Base-by-base conservation (phyloP, 1,140 invertebrate species). In the Metopolophium dirhodum region DNA sequence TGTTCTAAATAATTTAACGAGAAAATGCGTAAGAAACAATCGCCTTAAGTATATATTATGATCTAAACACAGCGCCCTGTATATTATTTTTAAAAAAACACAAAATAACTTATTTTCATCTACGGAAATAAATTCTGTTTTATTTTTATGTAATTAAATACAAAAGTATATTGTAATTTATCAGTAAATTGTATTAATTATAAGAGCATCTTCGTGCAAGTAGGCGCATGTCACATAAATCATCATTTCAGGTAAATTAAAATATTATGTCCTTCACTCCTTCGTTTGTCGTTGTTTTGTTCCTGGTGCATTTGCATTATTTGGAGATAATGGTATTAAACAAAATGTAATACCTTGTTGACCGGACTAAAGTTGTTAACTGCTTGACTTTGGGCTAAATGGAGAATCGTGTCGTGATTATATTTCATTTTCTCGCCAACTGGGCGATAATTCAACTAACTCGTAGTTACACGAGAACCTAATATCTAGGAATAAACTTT, bases 341-440 rank as follows among this genome's bases (percentile, higher is more conserved):
- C 45, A 87, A 47, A 87, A 47, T n/a, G 30, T 26, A 87, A 47
- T 49, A 87, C 45, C 45, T n/a, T 47, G 85, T 87, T 87, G 45
- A n/a, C 45, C 61, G 30, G 61, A 87, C 26, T 47, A 87, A 87
- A 87, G 85, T 87, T 87, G 85, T 87, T 47, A 30, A 87, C 45
- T 87, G 30, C 41, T 87, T 23, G 85, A 87, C 85, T 37, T 87
- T n/a, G 45, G 85, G 45, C 35, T 87, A 87, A 87, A 87, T 30
- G 85, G 85, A 87, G 45, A 87, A 49, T 87, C 85, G 85, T 87
- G 85, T 87, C 30, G 85, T 47, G 85, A 87, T 87, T 87, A 47
- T 87, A 45, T 87, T 87, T 87, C 85, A 47, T 87, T 87, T 87
- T 87, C 41, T 87, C 45, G 45, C 26, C 85, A 87, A 87, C 85